Evolutionary conservation across 2,113 vertebrate genomes (phyloP), one percentile per base, ranked within the genome.

Genomic region (Callorhinus ursinus): DNA sequence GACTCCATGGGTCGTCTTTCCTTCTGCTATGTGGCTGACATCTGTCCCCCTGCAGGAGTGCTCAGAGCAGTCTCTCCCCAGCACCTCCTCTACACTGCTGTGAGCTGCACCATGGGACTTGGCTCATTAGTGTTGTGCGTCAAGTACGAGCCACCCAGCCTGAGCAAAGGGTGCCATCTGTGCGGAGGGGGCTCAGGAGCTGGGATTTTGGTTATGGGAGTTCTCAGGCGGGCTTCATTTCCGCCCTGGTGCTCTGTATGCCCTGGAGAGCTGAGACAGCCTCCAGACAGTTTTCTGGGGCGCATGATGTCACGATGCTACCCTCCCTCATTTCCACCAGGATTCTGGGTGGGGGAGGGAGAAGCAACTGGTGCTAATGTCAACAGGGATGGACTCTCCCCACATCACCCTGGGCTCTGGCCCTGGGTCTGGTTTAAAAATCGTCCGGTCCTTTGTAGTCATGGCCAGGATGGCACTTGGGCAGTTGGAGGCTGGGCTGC

Each of bases 261-360:
- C 31, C 39, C 71, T 33, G 72, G 42, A 55, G 80, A 55, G 13
- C 22, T 0, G 2, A 6, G 88, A 28, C 1, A 24, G 79, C 42
- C 28, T 59, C 36, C 0, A 3, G 39, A 24, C n/a, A 5, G 67
- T 33, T 49, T 51, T 33, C 1, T 39, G 0, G 18, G 53, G 31
- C 18, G 36, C 0, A 0, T 0, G 5, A 14, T 0, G 46, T 10
- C 57, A 28, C 0, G 0, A 42, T 0, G 4, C 33, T 22, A 0
- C 22, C 39, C 22, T 16, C 12, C 2, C 46, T 6, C n/a, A 1
- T 61, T 26, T 24, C 81, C n/a, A n/a, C 3, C 2, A 11, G 51
- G 33, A 26, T 65, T 36, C 72, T 14, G 81, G 88, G 26, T 19
- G 4, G 0, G 1, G 36, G n/a, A 57, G 19, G 28, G 63, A 61